Percentiles rank a stretch among this genome's conserved stretches.
Conservation (phyloP, 2,888 invertebrate species). For the Timema cristinae region DNA sequence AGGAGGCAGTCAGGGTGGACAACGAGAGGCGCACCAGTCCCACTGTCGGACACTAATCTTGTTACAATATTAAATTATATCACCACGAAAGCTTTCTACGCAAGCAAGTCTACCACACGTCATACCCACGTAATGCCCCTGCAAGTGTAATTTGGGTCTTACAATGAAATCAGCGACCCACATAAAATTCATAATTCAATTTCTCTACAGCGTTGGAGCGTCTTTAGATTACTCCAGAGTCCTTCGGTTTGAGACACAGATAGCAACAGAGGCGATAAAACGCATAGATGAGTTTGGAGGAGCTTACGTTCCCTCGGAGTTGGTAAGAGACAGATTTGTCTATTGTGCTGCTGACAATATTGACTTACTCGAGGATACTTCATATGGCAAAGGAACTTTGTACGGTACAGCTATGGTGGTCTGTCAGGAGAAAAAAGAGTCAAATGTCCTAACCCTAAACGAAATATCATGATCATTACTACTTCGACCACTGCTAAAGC, state of each 20-base stretch:
- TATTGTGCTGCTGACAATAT: not conserved
- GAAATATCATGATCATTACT: not conserved
- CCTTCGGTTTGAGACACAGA: not conserved
- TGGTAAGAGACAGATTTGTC: not conserved
- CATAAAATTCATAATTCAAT: not conserved
- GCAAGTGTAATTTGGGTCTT: not conserved
- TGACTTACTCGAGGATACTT: not conserved
- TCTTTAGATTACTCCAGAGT: not conserved
- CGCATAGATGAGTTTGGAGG: not conserved
- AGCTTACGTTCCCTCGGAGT: not conserved
- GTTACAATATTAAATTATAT: not conserved
- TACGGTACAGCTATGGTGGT: not conserved
- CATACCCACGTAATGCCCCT: not conserved
- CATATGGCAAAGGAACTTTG: not conserved
- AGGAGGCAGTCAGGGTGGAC: too few relatives aligned
- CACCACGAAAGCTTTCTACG: not conserved
- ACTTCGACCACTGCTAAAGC: not conserved
- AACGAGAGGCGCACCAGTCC: too few relatives aligned
- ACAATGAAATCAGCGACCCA: not conserved
- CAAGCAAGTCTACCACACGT: not conserved
- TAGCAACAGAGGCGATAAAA: not conserved
- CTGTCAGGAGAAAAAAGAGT: slow-evolving; percentile 1
- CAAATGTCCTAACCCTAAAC: not conserved
- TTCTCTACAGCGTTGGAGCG: not conserved
- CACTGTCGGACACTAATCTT: too few relatives aligned